Evolutionary conservation across 2,797 vertebrate species (phyloP).

Genomic region (Aphelocoma californica): DNA sequence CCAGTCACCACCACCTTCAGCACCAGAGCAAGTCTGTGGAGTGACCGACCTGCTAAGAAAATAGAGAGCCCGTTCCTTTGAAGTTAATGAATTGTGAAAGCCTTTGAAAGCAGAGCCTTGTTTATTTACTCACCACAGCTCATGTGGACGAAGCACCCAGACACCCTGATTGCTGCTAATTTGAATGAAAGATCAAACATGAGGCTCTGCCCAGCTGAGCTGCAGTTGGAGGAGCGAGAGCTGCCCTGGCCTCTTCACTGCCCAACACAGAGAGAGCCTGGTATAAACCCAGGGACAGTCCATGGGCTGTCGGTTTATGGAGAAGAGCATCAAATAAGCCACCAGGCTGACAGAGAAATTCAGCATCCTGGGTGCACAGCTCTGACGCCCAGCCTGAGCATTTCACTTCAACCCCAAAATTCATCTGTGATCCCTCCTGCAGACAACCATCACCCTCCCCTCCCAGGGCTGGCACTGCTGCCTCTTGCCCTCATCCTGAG

Average conservation of each 20-base stretch:
- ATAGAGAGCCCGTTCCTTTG: conserved; percentile 38
- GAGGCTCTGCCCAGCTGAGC: not conserved
- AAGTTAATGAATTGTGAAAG: conserved; percentile 67
- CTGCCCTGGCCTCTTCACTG: not conserved
- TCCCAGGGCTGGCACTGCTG: not conserved
- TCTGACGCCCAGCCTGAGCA: not conserved
- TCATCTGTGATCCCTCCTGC: not conserved
- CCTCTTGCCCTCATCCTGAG: not conserved
- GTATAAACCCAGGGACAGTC: not conserved
- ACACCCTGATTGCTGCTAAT: conserved; percentile 11
- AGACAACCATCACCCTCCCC: not conserved
- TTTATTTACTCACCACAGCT: conserved; percentile 55
- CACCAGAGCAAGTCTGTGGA: not conserved
- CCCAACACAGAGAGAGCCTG: not conserved
- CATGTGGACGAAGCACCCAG: conserved; percentile 38
- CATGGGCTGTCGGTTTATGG: not conserved
- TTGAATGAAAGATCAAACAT: conserved; percentile 37
- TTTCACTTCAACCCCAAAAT: not conserved
- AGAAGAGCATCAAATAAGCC: not conserved
- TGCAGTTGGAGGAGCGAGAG: not conserved
- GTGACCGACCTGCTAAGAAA: conserved; percentile 43
- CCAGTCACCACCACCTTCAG: not conserved
- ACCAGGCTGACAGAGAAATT: not conserved
- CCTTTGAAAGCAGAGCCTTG: conserved; percentile 66
- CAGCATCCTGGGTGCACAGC: not conserved